Evolutionary conservation across 1,140 invertebrate species (phyloP).

Genomic region (Acromyrmex heyeri): DNA sequence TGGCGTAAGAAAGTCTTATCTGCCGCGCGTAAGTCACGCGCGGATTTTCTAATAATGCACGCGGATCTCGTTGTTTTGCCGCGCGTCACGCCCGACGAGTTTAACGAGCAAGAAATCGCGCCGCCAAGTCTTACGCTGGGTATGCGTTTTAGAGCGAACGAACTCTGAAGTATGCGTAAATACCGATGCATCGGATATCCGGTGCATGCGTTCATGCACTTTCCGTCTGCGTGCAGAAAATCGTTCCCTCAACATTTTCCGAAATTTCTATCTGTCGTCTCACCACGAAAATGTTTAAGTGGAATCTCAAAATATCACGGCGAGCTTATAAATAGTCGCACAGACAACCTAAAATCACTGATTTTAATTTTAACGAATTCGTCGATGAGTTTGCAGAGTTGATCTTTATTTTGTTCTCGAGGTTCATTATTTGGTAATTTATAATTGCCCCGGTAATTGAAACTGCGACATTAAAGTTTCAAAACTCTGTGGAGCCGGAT

Average conservation of each 20-base stretch:
- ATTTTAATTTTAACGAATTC: conserved; percentile 19
- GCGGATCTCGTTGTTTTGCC: conserved; percentile 54
- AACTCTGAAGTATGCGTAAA: conserved; percentile 48
- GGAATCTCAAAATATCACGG: background rate
- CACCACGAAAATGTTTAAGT: background rate
- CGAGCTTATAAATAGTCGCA: background rate
- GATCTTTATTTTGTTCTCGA: background rate
- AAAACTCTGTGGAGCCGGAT: background rate
- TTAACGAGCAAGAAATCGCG: conserved; percentile 59
- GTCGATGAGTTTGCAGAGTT: background rate
- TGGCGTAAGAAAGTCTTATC: conserved; percentile 59
- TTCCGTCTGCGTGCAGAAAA: background rate
- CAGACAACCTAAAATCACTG: background rate
- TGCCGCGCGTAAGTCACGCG: conserved; percentile 53
- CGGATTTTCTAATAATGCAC: conserved; percentile 60
- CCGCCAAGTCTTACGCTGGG: conserved; percentile 16
- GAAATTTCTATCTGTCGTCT: background rate
- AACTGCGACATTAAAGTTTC: conserved; percentile 4
- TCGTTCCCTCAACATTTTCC: background rate
- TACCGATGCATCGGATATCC: background rate
- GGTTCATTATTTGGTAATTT: conserved; percentile 25
- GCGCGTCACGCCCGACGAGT: conserved; percentile 48
- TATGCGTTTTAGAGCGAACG: background rate
- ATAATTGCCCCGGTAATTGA: conserved; percentile 1
- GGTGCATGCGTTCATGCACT: conserved; percentile 22